Percentiles rank a stretch among this genome's conserved stretches.
These are phyloP conservation scores for Drosophila busckii DNA, from an alignment of 1,140 invertebrate species.

Conservation along the genomic window DNA sequence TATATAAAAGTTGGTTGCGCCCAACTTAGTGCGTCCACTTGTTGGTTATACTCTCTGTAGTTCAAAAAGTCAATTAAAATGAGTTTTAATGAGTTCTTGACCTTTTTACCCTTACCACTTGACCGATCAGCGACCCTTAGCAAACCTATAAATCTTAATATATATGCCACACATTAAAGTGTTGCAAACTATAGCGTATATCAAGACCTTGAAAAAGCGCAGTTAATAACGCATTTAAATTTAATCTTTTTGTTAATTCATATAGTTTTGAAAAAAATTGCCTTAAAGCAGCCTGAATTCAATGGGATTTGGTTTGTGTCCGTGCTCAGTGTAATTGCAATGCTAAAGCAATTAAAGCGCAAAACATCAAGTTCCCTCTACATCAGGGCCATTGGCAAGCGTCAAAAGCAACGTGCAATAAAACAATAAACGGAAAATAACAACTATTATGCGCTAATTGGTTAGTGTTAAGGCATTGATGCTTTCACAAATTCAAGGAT, in stretches of 20 bases:
- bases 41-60: too few relatives aligned
- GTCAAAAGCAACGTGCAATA: constrained; percentile 53
- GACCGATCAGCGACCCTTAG: background rate
- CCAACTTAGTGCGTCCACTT: too few relatives aligned
- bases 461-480: constrained; percentile 9
- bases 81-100: constrained; percentile 37
- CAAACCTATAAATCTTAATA: too few relatives aligned
- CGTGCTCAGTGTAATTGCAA: constrained; percentile 24
- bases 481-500: constrained; percentile 32
- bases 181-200: constrained; percentile 27
- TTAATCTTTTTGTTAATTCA: constrained; percentile 12
- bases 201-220: constrained; percentile 26
- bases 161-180: constrained; percentile 1
- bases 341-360: constrained; percentile 56
- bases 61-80: constrained; percentile 43
- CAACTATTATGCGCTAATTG: constrained; percentile 52
- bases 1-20: too few relatives aligned
- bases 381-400: constrained; percentile 24
- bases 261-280: constrained; percentile 8
- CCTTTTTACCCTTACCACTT: constrained; percentile 23
- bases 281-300: constrained; percentile 24
- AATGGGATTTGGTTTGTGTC: constrained; percentile 4
- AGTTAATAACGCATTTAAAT: constrained; percentile 14
- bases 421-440: constrained; percentile 54
- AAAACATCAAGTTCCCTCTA: constrained; percentile 23